These are phyloP conservation scores for Leucopternis melanops DNA, from an alignment of 2,113 vertebrate genomes.

Conservation along the genomic window DNA sequence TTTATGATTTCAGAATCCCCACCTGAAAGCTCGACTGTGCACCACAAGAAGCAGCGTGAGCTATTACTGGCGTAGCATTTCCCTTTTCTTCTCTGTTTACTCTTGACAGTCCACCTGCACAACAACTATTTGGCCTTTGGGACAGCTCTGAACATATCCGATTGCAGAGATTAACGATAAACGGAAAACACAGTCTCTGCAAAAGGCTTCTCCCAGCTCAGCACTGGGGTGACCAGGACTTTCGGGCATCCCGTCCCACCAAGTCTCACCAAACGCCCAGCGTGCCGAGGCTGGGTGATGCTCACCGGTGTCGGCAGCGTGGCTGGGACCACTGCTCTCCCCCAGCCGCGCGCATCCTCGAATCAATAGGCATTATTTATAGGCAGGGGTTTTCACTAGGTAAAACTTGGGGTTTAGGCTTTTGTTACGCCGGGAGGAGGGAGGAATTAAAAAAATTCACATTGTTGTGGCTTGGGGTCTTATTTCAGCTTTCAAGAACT, in stretches of 20 bases:
- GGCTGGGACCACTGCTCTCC: background rate
- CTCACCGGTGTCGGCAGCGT: background rate
- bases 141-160: background rate
- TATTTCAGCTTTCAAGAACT: background rate
- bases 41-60: background rate
- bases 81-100: background rate
- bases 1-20: background rate
- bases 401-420: background rate
- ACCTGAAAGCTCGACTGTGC: background rate
- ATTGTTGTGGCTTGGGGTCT: background rate
- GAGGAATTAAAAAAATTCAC: background rate
- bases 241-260: background rate
- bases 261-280: accelerated
- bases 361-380: background rate
- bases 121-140: background rate
- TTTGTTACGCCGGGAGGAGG: background rate
- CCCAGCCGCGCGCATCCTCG: accelerated
- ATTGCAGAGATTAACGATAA: background rate
- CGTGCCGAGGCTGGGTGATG: background rate
- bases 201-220: background rate
- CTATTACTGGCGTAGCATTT: accelerated
- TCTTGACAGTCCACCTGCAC: background rate
- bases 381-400: background rate
- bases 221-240: background rate
- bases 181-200: background rate